Percentiles rank a stretch among this genome's conserved stretches.
Evolutionary conservation across 2,888 invertebrate species (phyloP).

Genomic region (Agelastica alni): DNA sequence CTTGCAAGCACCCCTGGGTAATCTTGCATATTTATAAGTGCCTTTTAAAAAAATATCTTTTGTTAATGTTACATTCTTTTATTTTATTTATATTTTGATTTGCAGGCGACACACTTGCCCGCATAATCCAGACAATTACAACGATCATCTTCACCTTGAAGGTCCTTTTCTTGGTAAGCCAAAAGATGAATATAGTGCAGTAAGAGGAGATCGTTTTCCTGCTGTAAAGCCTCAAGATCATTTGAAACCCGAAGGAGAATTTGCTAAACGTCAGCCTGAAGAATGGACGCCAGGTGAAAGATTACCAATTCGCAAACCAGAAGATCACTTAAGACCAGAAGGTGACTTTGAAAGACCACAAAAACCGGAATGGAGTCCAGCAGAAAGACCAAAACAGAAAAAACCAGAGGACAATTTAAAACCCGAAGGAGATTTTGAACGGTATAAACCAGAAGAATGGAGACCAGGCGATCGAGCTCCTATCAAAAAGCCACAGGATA

Average conservation of each 20-base stretch:
- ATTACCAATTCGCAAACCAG: conserved; percentile 52
- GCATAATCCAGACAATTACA: conserved; percentile 66
- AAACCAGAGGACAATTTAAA: conserved; percentile 67
- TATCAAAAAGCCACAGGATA: conserved; percentile 59
- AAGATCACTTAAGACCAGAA: conserved; percentile 54
- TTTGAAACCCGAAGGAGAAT: conserved; percentile 61
- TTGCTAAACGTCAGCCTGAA: conserved; percentile 56
- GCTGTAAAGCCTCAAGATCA: conserved; percentile 60
- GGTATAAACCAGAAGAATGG: conserved; percentile 58
- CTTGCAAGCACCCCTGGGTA: no score
- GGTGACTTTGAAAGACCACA: conserved; percentile 60
- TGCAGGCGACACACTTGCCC: conserved; percentile 83
- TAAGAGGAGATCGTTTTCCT: conserved; percentile 54
- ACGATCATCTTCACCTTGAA: conserved; percentile 74
- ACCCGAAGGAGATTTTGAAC: conserved; percentile 65
- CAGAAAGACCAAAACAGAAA: conserved; percentile 58
- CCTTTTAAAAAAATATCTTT: neutral
- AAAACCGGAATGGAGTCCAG: conserved; percentile 58
- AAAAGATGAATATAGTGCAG: conserved; percentile 58
- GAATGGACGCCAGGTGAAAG: conserved; percentile 53
- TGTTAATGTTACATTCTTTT: neutral
- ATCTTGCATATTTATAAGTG: no score
- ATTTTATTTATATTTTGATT: conserved; percentile 34
- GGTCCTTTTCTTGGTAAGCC: conserved; percentile 64
- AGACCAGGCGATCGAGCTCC: conserved; percentile 55